Evolutionary conservation across 2,888 invertebrate genomes (phyloP).

Genomic region (Prosapia bicincta): DNA sequence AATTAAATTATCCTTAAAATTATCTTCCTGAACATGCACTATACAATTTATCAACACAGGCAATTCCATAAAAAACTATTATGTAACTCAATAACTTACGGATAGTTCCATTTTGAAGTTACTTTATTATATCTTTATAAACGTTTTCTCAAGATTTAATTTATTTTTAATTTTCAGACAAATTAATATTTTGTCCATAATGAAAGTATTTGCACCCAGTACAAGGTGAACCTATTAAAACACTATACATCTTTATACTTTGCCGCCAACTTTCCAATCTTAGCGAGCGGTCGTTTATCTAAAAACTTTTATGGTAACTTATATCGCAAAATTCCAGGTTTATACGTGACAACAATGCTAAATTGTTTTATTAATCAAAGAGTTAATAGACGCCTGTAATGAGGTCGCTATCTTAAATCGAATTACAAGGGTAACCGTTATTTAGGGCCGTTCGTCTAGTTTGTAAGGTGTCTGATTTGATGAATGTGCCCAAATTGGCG

Average conservation of each 20-base stretch:
- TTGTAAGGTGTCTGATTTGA: not conserved
- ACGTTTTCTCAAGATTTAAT: not conserved
- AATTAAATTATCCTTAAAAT: too few species aligned
- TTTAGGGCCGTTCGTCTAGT: not conserved
- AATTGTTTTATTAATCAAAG: not conserved
- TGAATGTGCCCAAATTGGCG: not conserved
- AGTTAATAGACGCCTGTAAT: not conserved
- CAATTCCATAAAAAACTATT: too few species aligned
- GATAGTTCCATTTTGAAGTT: too few species aligned
- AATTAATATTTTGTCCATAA: not conserved
- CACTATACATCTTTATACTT: not conserved
- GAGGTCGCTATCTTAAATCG: slow-evolving; percentile 18
- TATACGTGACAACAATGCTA: not conserved
- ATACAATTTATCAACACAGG: too few species aligned
- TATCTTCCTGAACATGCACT: too few species aligned
- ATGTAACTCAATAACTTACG: too few species aligned
- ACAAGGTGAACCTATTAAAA: not conserved
- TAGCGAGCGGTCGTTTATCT: not conserved
- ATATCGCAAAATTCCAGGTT: not conserved
- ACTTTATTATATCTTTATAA: too few species aligned
- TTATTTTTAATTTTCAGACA: not conserved
- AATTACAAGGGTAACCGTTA: slow-evolving; percentile 4
- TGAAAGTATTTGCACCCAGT: not conserved
- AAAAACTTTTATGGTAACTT: not conserved
- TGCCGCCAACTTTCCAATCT: not conserved